phyloP scores from a whole-genome alignment of 2,888 invertebrate species.

The Cerastis leucographa region DNA sequence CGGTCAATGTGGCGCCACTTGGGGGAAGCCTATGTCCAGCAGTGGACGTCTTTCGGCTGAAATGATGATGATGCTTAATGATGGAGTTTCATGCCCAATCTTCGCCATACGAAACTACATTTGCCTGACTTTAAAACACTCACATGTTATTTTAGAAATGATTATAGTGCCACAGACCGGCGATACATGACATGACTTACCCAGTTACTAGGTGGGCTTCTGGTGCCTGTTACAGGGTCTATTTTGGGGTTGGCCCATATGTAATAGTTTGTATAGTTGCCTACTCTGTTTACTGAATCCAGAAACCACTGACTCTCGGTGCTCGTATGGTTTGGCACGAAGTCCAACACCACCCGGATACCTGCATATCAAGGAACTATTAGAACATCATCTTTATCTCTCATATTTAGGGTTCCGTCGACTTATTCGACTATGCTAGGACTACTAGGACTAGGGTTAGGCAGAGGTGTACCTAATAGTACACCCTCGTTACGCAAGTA shows the following conservation, averaged over 20 bases:
- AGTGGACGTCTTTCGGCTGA: too few species aligned
- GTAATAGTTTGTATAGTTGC: slow-evolving; percentile 93
- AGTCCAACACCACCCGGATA: slow-evolving; percentile 91
- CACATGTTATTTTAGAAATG: background rate
- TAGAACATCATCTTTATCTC: background rate
- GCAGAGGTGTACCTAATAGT: too few species aligned
- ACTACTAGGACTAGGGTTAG: too few species aligned
- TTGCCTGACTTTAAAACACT: background rate
- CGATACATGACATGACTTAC: slow-evolving; percentile 78
- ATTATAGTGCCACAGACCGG: background rate
- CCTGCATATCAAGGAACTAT: slow-evolving; percentile 69
- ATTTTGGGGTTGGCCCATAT: slow-evolving; percentile 91
- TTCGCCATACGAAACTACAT: background rate
- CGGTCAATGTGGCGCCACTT: too few species aligned
- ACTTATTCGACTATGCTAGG: background rate
- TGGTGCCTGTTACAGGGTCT: slow-evolving; percentile 59
- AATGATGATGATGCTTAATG: too few species aligned
- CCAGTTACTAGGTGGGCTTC: slow-evolving; percentile 94
- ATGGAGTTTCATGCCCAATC: background rate
- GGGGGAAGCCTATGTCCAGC: too few species aligned
- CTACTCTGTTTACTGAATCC: slow-evolving; percentile 90
- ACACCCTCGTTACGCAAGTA: background rate
- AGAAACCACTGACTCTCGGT: slow-evolving; percentile 96
- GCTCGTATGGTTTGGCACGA: slow-evolving; percentile 94
- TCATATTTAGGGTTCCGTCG: background rate